Conservation (phyloP, 2,113 vertebrate species). For the Trachemys scripta region DNA sequence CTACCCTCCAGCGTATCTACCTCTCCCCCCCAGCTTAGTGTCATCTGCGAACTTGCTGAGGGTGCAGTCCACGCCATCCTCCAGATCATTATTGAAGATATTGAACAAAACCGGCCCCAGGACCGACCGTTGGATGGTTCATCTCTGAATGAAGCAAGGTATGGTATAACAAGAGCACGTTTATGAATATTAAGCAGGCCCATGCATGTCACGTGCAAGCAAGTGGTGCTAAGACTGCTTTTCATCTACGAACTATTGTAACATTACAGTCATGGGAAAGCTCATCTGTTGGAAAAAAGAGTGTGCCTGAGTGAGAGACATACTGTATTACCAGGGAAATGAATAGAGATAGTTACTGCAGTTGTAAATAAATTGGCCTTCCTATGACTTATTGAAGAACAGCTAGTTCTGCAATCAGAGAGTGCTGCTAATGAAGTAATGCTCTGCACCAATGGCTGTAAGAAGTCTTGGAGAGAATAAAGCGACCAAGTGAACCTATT, state of each 20-base stretch:
- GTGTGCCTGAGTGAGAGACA: no score
- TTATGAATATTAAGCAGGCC: background rate
- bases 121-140: no score
- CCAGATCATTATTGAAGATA: no score
- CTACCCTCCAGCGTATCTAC: no score
- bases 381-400: accelerated
- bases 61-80: no score
- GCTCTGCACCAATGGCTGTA: background rate
- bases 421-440: no score
- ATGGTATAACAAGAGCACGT: background rate
- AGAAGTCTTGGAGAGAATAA: background rate
- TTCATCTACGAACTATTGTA: background rate
- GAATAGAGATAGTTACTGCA: background rate
- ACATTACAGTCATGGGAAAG: background rate
- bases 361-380: background rate
- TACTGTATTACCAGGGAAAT: background rate
- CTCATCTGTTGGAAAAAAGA: background rate
- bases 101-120: no score
- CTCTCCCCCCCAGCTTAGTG: no score
- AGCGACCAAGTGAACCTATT: background rate
- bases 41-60: no score
- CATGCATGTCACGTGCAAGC: background rate
- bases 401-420: background rate
- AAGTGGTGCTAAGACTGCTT: background rate
- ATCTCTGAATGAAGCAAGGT: background rate